phyloP scores from a whole-genome alignment of 2,797 vertebrate genomes.

The Moxostoma hubbsi region DNA sequence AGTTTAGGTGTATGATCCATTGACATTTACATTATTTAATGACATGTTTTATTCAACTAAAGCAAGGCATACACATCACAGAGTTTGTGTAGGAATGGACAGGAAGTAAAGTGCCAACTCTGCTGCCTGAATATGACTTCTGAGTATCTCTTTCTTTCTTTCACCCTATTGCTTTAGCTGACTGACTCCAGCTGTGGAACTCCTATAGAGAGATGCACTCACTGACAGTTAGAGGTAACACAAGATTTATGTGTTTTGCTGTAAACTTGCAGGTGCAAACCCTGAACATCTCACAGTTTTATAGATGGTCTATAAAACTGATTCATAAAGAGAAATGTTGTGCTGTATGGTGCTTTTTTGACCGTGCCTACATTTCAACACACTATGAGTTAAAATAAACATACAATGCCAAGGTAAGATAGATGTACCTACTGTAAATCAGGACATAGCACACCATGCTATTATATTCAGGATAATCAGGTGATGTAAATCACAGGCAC shows the following conservation, averaged over 20 bases:
- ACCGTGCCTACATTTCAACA: slow-evolving; percentile 32
- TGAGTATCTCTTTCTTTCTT: background rate
- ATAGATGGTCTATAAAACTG: slow-evolving; percentile 50
- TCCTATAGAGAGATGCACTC: slow-evolving; percentile 42
- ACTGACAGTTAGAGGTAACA: slow-evolving; percentile 47
- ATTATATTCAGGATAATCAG: slow-evolving; percentile 4
- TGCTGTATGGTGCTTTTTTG: slow-evolving; percentile 46
- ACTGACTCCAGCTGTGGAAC: slow-evolving; percentile 58
- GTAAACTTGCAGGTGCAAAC: slow-evolving; percentile 56
- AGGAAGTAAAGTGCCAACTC: slow-evolving; percentile 25
- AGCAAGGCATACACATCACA: slow-evolving; percentile 56
- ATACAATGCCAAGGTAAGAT: slow-evolving; percentile 14
- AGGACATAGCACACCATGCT: background rate
- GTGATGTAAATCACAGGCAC: background rate
- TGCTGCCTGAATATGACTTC: slow-evolving; percentile 23
- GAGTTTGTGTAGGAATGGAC: slow-evolving; percentile 32
- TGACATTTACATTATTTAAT: slow-evolving; percentile 64
- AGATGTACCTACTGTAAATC: background rate
- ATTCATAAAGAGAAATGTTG: slow-evolving; percentile 52
- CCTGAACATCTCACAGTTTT: slow-evolving; percentile 47
- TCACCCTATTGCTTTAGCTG: slow-evolving; percentile 25
- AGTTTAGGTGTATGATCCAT: slow-evolving; percentile 50
- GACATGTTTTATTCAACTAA: slow-evolving; percentile 55
- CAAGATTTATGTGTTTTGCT: slow-evolving; percentile 59
- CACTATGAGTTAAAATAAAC: slow-evolving; percentile 34